Conservation (phyloP, 2,888 invertebrate genomes). For the Sarcophaga subvicina region DNA sequence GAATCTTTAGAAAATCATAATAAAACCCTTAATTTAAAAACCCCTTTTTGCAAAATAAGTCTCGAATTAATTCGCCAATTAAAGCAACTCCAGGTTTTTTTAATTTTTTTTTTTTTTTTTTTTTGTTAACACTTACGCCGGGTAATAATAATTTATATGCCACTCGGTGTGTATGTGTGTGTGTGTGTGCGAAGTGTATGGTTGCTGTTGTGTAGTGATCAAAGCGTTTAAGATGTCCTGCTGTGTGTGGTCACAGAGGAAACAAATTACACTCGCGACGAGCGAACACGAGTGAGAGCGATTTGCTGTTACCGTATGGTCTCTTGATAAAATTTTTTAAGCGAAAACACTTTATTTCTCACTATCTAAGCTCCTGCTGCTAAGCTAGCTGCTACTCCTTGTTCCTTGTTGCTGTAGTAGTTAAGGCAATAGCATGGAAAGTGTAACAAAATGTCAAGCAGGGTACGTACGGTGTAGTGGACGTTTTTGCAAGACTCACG, state of each 20-base stretch:
- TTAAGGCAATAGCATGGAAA: too few relatives aligned
- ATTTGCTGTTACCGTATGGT: too few relatives aligned
- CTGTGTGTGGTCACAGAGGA: constrained; percentile 75
- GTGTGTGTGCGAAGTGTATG: background rate
- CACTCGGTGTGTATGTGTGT: background rate
- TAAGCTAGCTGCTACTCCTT: too few relatives aligned
- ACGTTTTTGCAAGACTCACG: too few relatives aligned
- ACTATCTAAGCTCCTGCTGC: background rate
- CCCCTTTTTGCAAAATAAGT: background rate
- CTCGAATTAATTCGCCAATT: background rate
- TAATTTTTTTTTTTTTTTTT: too few relatives aligned
- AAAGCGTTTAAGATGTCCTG: constrained; percentile 56
- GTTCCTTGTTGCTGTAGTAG: too few relatives aligned
- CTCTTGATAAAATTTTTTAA: too few relatives aligned
- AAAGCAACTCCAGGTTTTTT: background rate
- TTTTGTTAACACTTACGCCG: background rate
- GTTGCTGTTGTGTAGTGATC: background rate
- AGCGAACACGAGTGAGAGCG: background rate
- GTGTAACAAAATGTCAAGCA: too few relatives aligned
- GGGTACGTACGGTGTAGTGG: too few relatives aligned
- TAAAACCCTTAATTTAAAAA: too few relatives aligned
- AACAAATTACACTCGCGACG: constrained; percentile 76
- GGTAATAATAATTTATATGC: background rate
- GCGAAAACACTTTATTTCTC: constrained; percentile 22
- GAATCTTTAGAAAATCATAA: too few relatives aligned